Evolutionary conservation across 2,797 vertebrate genomes (phyloP).

Genomic region (Chrysolophus pictus): DNA sequence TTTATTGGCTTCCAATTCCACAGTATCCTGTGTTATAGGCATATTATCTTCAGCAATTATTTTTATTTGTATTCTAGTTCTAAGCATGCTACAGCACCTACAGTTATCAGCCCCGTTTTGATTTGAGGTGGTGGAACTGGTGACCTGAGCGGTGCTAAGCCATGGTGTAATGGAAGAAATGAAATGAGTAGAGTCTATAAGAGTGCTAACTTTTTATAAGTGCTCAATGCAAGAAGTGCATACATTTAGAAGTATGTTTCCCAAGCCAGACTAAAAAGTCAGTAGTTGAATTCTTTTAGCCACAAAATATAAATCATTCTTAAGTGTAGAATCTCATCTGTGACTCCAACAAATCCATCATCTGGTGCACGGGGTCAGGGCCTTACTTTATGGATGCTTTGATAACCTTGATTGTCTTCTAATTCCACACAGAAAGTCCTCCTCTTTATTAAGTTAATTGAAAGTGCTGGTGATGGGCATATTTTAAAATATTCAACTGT

Average conservation of each 20-base stretch:
- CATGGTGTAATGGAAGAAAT: background rate
- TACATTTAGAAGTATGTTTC: background rate
- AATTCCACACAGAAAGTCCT: background rate
- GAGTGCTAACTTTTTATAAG: background rate
- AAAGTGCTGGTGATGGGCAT: background rate
- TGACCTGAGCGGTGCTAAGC: background rate
- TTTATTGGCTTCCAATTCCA: background rate
- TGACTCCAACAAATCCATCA: background rate
- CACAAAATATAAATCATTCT: background rate
- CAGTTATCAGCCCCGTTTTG: background rate
- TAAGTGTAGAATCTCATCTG: background rate
- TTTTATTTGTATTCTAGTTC: conserved; percentile 7
- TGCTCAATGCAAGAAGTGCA: background rate
- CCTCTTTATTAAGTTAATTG: background rate
- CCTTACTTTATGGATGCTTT: background rate
- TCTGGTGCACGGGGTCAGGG: background rate
- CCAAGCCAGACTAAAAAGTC: background rate
- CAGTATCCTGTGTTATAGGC: background rate
- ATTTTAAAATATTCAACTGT: background rate
- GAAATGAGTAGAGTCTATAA: background rate
- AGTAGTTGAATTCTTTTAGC: background rate
- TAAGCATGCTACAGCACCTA: background rate
- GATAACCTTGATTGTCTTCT: background rate
- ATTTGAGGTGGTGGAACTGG: background rate
- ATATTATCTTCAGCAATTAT: background rate